A percentile compares a stretch with the other conserved stretches of the same genome.
Evolutionary conservation across 2,113 vertebrate species (phyloP).

Genomic region (Promerops cafer): DNA sequence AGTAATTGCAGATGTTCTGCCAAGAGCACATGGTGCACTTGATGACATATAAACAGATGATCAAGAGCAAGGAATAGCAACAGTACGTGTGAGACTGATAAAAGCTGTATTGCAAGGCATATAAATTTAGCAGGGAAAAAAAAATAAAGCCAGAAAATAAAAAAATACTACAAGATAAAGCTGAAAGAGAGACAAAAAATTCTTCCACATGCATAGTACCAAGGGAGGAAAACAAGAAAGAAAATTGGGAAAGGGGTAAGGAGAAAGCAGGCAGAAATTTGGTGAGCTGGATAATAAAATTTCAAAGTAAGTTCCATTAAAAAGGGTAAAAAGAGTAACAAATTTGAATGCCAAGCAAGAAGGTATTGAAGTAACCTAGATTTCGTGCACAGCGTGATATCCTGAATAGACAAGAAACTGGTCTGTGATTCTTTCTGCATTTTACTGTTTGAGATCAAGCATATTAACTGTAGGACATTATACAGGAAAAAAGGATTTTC

Average conservation of each 20-base stretch:
- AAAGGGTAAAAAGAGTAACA: background rate
- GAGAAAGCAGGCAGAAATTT: background rate
- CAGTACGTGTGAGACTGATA: background rate
- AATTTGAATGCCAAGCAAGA: background rate
- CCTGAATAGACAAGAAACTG: background rate
- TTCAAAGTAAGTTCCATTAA: background rate
- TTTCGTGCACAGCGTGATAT: background rate
- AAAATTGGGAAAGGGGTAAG: background rate
- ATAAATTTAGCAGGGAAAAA: background rate
- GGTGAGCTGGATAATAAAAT: background rate
- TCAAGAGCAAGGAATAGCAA: background rate
- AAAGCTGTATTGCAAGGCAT: conserved; percentile 11
- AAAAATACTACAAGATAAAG: background rate
- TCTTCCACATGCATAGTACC: background rate
- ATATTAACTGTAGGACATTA: background rate
- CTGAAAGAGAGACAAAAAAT: background rate
- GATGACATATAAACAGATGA: conserved; percentile 27
- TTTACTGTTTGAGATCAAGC: background rate
- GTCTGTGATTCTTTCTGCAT: background rate
- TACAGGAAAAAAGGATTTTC: background rate
- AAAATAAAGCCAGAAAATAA: background rate
- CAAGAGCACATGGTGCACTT: conserved; percentile 18
- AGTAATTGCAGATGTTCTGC: conserved; percentile 46
- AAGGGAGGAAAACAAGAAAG: background rate
- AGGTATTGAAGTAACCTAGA: background rate